Conservation (phyloP, 2,113 vertebrate species). For the Stigmatopora nigra region DNA sequence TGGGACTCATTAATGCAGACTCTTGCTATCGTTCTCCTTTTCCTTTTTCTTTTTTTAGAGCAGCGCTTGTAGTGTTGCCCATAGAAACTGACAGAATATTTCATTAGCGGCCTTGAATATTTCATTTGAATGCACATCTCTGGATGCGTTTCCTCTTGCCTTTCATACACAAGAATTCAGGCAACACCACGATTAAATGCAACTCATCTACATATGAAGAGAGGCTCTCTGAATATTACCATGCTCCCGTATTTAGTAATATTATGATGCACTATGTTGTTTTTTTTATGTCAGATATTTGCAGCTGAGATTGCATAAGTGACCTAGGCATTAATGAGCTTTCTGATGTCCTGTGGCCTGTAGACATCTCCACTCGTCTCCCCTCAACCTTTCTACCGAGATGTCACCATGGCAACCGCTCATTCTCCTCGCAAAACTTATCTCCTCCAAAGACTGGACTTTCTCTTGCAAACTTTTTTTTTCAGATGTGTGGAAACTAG, state of each 20-base stretch:
- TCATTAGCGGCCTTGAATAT: conserved; percentile 11
- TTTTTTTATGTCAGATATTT: neutral
- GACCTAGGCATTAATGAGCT: neutral
- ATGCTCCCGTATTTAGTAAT: neutral
- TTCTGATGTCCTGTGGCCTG: conserved; percentile 5
- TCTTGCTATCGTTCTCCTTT: neutral
- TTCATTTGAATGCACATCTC: conserved; percentile 9
- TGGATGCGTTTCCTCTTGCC: conserved; percentile 3
- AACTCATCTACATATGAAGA: conserved; percentile 9
- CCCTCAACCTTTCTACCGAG: neutral
- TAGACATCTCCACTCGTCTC: neutral
- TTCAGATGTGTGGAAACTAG: neutral
- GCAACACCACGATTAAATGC: conserved; percentile 2
- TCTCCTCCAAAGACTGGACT: conserved; percentile 3
- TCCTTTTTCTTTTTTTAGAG: neutral
- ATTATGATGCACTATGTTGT: neutral
- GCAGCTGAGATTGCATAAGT: neutral
- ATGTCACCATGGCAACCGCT: conserved; percentile 1
- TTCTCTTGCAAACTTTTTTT: neutral
- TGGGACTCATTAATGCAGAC: neutral
- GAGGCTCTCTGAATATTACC: conserved; percentile 2
- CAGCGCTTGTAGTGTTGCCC: neutral
- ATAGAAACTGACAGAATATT: conserved; percentile 11
- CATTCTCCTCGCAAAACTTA: neutral
- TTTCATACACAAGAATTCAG: conserved; percentile 1